Conservation (phyloP, 2,888 invertebrate species). For the Pilophorus perplexus region DNA sequence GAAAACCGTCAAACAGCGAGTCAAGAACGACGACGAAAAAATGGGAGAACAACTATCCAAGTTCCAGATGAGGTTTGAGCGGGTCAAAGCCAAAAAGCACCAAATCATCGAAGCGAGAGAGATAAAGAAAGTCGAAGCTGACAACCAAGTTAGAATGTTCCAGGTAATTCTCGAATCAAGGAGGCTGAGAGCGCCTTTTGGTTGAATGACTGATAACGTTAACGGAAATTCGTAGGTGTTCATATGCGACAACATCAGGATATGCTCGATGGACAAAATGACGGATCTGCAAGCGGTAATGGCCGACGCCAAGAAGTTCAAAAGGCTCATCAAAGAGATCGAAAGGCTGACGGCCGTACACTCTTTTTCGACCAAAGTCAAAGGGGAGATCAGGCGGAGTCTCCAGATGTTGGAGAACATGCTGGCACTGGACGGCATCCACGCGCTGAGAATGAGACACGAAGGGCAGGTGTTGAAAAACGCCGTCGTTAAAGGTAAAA, state of each 20-base stretch:
- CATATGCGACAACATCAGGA: conserved; percentile 33
- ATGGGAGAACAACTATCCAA: conserved; percentile 3
- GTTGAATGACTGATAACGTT: too few relatives aligned
- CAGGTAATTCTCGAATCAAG: conserved; percentile 9
- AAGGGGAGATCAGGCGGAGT: background rate
- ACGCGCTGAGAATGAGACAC: conserved; percentile 23
- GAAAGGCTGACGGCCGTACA: conserved; percentile 18
- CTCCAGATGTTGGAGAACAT: conserved; percentile 18
- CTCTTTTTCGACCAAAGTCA: conserved; percentile 22
- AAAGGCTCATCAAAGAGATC: conserved; percentile 31
- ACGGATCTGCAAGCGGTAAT: conserved; percentile 19
- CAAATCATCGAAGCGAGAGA: conserved; percentile 27
- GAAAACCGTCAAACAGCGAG: conserved; percentile 15
- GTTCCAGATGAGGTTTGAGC: conserved; percentile 13
- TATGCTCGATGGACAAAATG: conserved; percentile 27
- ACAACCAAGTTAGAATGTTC: conserved; percentile 23
- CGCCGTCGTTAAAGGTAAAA: conserved; percentile 32
- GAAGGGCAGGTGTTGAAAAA: conserved; percentile 26
- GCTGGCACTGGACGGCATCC: conserved; percentile 33
- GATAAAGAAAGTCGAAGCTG: conserved; percentile 15
- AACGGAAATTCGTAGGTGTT: conserved; percentile 12
- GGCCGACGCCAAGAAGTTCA: conserved; percentile 34
- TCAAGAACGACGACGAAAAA: conserved; percentile 33
- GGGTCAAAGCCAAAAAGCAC: conserved; percentile 36
- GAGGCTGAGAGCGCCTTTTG: too few relatives aligned